These are phyloP conservation scores for Lethenteron reissneri DNA, from an alignment of 2,113 vertebrate genomes.

Conservation along the genomic window DNA sequence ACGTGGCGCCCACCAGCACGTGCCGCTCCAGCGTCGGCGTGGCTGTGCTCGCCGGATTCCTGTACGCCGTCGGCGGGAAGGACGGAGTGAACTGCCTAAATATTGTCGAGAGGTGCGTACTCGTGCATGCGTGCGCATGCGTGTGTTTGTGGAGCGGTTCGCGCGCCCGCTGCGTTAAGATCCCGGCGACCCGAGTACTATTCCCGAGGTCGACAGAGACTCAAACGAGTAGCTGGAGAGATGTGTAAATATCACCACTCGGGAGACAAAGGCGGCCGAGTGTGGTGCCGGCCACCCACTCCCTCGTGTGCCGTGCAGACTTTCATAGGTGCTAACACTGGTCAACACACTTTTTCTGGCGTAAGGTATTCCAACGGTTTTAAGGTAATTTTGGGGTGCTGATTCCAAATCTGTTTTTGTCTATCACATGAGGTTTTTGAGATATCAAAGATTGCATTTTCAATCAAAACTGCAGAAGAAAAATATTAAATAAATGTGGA, in stretches of 20 bases:
- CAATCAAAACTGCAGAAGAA: too few relatives aligned
- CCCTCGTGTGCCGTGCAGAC: neutral
- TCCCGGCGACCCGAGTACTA: slow-evolving; percentile 1
- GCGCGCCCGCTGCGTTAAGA: too few relatives aligned
- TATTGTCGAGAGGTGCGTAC: slow-evolving; percentile 62
- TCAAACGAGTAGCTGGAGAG: neutral
- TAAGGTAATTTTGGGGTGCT: too few relatives aligned
- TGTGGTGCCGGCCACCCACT: neutral
- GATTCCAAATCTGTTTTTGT: too few relatives aligned
- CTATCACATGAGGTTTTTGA: too few relatives aligned
- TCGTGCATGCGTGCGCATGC: too few relatives aligned
- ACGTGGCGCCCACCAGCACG: slow-evolving; percentile 89
- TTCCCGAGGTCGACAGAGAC: slow-evolving; percentile 1
- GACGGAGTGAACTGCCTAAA: slow-evolving; percentile 96
- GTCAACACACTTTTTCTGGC: too few relatives aligned
- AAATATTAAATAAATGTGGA: too few relatives aligned
- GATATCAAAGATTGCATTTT: too few relatives aligned
- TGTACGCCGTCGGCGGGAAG: slow-evolving; percentile 97
- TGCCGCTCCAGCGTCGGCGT: slow-evolving; percentile 94
- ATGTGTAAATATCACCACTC: neutral
- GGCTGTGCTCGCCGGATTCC: slow-evolving; percentile 82
- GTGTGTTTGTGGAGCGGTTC: neutral
- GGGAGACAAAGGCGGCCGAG: neutral
- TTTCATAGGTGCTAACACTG: too few relatives aligned
- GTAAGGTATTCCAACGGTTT: too few relatives aligned